Base-by-base conservation (phyloP, 1,140 invertebrate species). In the Gryon sp. region DNA sequence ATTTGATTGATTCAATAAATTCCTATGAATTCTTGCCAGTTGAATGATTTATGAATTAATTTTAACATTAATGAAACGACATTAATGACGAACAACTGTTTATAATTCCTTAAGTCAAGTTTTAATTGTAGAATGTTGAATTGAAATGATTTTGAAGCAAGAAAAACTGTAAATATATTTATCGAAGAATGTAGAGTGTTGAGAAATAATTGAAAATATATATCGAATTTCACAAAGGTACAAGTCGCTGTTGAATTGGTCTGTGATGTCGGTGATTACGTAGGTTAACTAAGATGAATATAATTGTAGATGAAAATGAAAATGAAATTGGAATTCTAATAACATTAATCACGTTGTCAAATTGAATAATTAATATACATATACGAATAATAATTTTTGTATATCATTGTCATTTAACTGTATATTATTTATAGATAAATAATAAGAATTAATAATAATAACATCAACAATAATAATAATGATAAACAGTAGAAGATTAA, bases 211-310 rank as follows among this genome's bases (percentile, higher is more conserved):
- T 55, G 8, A 74, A 66, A 60, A 40, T 43, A 53, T 65, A 68
- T 76, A 62, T 68, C 55, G 38, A 68, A 76, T 76, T 76, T 68
- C 38, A 57, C 40, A 7, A 63, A 57, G 62, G 63, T 76, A 76
- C 63, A 76, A 76, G 62, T 68, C 48, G 72, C 55, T 76, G 41
- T 48, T 76, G 24, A 68, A 76, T 76, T 69, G 63, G 63, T 76
- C 72, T 76, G 72, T 76, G 72, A 76, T 74, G 70, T 60, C 62
- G 72, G 32, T 75, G 40, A 68, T 76, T 66, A 66, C 4, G 36
- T 75, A 75, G 72, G 53, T 53, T 6, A 24, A 20, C 12, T 66
- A 62, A 62, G 46, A 75, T 28, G 12, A 41, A 52, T n/a, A n/a
- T n/a, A n/a, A n/a, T n/a, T n/a, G n/a, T n/a, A n/a, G n/a, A n/a